Conservation (phyloP, 2,888 invertebrate genomes). For the Tenthredo amoena region DNA sequence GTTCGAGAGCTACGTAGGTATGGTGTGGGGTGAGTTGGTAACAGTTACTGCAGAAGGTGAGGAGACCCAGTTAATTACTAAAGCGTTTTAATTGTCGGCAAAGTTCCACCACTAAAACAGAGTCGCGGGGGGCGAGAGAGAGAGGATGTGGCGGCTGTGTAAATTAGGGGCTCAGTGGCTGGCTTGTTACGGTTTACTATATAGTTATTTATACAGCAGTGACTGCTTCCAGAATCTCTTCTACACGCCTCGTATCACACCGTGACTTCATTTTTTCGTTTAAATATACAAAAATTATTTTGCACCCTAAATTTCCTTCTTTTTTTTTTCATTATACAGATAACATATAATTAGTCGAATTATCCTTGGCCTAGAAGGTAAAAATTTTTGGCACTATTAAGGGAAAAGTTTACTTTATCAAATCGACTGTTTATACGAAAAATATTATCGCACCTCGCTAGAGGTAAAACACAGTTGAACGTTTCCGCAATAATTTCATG, state of each 20-base stretch:
- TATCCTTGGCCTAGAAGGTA: not conserved
- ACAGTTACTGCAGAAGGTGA: slow-evolving; percentile 69
- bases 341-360: not conserved
- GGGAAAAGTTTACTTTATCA: not conserved
- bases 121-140: slow-evolving; percentile 36
- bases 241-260: not conserved
- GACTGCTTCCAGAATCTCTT: slow-evolving; percentile 19
- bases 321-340: too few relatives aligned
- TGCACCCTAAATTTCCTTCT: not conserved
- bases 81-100: slow-evolving; percentile 78
- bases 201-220: slow-evolving; percentile 29
- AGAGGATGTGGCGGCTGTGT: slow-evolving; percentile 71
- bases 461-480: not conserved
- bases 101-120: slow-evolving; percentile 70
- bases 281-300: not conserved
- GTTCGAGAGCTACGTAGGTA: slow-evolving; percentile 6
- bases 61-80: slow-evolving; percentile 78
- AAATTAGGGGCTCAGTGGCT: slow-evolving; percentile 71
- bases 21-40: slow-evolving; percentile 48
- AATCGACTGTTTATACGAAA: not conserved
- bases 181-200: slow-evolving; percentile 49
- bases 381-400: not conserved
- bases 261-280: not conserved
- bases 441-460: not conserved
- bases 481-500: not conserved